Evolutionary conservation across 2,113 vertebrate species (phyloP).

Genomic region (Limnothrissa miodon): DNA sequence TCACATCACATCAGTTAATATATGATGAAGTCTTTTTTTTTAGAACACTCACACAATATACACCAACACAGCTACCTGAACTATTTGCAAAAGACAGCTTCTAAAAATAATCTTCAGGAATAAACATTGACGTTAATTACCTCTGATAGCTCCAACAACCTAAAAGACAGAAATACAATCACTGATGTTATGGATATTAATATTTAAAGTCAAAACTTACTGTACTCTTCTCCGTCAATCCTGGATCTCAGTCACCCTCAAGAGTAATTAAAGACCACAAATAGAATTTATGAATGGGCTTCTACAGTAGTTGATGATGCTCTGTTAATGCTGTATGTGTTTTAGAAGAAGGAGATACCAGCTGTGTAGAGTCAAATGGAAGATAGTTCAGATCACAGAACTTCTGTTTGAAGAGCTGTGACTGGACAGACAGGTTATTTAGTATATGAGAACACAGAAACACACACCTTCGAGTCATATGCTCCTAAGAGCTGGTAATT

Average conservation of each 20-base stretch:
- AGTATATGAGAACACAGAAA: neutral
- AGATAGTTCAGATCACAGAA: neutral
- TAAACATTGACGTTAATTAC: neutral
- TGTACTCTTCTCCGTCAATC: neutral
- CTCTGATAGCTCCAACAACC: neutral
- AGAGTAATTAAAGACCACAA: neutral
- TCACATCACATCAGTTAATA: neutral
- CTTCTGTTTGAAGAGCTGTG: neutral
- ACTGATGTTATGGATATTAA: neutral
- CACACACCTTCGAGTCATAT: neutral
- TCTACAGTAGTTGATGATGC: too few relatives aligned
- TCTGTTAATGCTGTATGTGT: neutral
- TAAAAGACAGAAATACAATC: neutral
- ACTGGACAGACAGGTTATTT: slow-evolving; percentile 9
- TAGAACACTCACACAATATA: neutral
- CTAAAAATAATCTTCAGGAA: neutral
- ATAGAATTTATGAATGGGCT: too few relatives aligned
- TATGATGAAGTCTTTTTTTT: neutral
- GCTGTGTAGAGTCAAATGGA: neutral
- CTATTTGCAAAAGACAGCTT: neutral
- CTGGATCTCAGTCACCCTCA: neutral
- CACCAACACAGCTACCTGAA: neutral
- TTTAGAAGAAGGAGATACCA: neutral
- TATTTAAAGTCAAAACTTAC: neutral
- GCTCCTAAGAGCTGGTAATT: neutral